Base-by-base conservation (phyloP, 2,888 invertebrate species). In the Azorinus chamasolen region DNA sequence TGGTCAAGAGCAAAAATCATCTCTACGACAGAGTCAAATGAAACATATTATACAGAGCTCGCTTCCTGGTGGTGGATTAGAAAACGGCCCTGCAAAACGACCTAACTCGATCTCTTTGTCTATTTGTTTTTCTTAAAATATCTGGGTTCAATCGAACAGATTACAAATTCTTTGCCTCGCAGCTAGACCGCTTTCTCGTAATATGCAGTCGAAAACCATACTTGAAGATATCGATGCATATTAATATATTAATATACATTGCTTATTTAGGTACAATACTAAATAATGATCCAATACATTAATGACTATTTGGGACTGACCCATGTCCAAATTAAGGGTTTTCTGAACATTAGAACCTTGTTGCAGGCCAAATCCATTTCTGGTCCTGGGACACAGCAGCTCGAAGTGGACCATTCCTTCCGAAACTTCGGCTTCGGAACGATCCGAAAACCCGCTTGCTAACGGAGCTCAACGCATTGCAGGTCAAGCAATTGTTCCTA, bases 1-100 rank as follows among this genome's bases (percentile, higher is more conserved):
- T n/a, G n/a, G n/a, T n/a, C n/a, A n/a, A n/a, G n/a, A n/a, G n/a
- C n/a, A n/a, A n/a, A n/a, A n/a, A n/a, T n/a, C n/a, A n/a, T n/a
- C n/a, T n/a, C n/a, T n/a, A n/a, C n/a, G n/a, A n/a, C n/a, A n/a
- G 58, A 58, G 14, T 74, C 63, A 58, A 74, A 74, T 0, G 12
- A 24, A 45, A 63, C 51, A 43, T 74, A 63, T 10, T 22, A 41
- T 5, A 74, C 62, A 8, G 45, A 16, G 24, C 37, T 51, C 16
- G 43, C 61, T 39, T 25, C 16, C 12, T 37, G 46, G 27, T 64
- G 73, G 73, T 3, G 45, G 46, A 3, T 25, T 27, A 10, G 39
- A 20, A 61, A 78, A 74, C 14, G 73, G 66, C 1, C 69, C 64
- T 6, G 25, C 24, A 10, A 69, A 65, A 18, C 62, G 39, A 18